A percentile compares a stretch with the other conserved stretches of the same genome.
These are phyloP conservation scores for Drosophila bifasciata DNA, from an alignment of 1,140 invertebrate genomes.

Conservation along the genomic window DNA sequence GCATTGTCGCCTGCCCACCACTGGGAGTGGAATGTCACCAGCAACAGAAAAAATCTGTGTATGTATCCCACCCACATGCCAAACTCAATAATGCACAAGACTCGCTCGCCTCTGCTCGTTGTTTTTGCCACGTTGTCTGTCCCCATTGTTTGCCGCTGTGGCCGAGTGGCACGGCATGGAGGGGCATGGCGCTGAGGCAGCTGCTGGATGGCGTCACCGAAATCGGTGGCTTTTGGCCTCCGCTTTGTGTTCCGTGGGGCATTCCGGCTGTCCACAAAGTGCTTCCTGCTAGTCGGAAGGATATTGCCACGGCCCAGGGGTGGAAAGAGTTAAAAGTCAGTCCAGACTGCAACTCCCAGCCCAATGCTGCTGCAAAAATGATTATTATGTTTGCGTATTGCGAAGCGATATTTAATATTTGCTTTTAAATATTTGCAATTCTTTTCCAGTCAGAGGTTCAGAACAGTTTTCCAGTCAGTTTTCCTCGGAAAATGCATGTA, in stretches of 20 bases:
- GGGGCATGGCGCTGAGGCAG: neutral
- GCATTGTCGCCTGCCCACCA: slow-evolving; percentile 27
- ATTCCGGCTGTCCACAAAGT: slow-evolving; percentile 43
- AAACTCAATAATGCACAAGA: slow-evolving; percentile 44
- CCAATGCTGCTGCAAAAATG: slow-evolving; percentile 36
- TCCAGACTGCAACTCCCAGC: slow-evolving; percentile 33
- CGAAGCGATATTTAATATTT: slow-evolving; percentile 43
- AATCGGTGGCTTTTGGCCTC: slow-evolving; percentile 36
- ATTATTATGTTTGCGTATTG: slow-evolving; percentile 63
- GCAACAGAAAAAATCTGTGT: slow-evolving; percentile 38
- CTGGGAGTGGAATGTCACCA: slow-evolving; percentile 19
- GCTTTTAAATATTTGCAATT: slow-evolving; percentile 71
- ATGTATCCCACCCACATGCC: slow-evolving; percentile 18
- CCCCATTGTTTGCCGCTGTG: slow-evolving; percentile 32
- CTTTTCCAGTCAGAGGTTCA: slow-evolving; percentile 60
- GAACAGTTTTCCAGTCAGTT: no score
- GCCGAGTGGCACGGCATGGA: slow-evolving; percentile 2
- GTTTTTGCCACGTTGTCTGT: no score
- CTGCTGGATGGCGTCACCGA: slow-evolving; percentile 9
- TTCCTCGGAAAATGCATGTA: slow-evolving; percentile 41
- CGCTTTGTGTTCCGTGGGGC: slow-evolving; percentile 6
- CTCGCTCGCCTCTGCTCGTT: no score
- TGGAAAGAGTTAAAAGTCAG: slow-evolving; percentile 26
- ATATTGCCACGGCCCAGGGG: slow-evolving; percentile 40
- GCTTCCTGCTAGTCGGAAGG: slow-evolving; percentile 51